Evolutionary conservation across 2,797 vertebrate species (phyloP).

Genomic region (Ficedula albicollis): DNA sequence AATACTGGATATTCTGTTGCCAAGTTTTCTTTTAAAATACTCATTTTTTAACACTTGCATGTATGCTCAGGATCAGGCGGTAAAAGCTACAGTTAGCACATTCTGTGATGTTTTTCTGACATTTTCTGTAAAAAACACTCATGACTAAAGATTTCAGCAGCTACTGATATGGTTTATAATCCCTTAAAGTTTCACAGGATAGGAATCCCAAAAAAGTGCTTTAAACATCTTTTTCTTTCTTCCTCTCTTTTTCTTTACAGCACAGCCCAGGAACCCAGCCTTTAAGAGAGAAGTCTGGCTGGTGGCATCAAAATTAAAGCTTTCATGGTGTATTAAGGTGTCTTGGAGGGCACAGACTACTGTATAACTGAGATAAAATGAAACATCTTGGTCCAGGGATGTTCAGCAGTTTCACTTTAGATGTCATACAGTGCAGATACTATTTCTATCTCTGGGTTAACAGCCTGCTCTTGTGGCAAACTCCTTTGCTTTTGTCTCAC

Average conservation of each 20-base stretch:
- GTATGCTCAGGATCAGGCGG: neutral
- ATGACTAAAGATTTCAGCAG: constrained; percentile 21
- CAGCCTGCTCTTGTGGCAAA: neutral
- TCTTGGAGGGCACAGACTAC: neutral
- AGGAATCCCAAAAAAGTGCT: neutral
- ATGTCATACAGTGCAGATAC: neutral
- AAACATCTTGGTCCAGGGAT: neutral
- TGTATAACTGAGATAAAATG: neutral
- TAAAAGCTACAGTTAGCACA: constrained; percentile 6
- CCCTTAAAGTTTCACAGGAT: constrained; percentile 10
- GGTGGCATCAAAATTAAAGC: neutral
- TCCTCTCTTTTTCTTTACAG: neutral
- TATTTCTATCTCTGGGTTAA: neutral
- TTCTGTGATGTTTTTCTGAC: constrained; percentile 32
- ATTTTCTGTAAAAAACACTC: constrained; percentile 27
- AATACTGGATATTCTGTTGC: constrained; percentile 21
- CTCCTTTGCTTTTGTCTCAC: neutral
- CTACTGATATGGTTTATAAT: neutral
- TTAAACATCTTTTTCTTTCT: neutral
- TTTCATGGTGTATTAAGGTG: neutral
- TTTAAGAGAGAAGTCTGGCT: neutral
- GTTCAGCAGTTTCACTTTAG: neutral
- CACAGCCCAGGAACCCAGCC: neutral
- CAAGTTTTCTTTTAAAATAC: constrained; percentile 37
- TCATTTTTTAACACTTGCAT: constrained; percentile 42